Base-by-base conservation (phyloP, 2,888 invertebrate species). In the Heliconius ethilla region DNA sequence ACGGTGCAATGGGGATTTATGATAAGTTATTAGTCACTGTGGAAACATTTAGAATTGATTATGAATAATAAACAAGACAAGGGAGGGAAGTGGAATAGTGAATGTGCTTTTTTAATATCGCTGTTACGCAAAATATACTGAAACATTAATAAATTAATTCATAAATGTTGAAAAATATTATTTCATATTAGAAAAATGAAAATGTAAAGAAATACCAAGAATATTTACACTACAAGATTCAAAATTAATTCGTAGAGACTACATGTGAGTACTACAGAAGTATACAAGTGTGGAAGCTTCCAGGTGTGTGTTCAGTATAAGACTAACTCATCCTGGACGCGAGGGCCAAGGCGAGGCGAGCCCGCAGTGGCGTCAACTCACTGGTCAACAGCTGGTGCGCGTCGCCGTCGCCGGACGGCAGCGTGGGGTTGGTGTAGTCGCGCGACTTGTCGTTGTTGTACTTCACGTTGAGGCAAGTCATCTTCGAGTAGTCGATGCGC, bases 401-500 rank as follows among this genome's bases (percentile, higher is more conserved):
- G 82, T 95, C 95, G 37, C 95, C 95, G 84, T 99, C 99, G 75
- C 99, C 99, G 76, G 98, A 98, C 10, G 99, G 99, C 90, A 99
- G 96, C 90, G 97, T 97, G 75, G 99, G 99, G 95, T 99, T 99
- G 86, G 99, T 99, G 96, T 99, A 99, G 95, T 99, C 99, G 81
- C 99, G 96, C 81, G 99, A 99, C 95, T 99, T 99, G 95, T 99
- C 99, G 95, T 99, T 99, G 96, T 99, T 99, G 96, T 99, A 99
- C 93, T 99, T 99, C 85, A 99, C 99, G 95, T 99, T 99, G 87
- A 99, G 96, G 86, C 98, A 98, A 86, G 98, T 97, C 96, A 99
- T 96, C 95, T 99, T 99, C 86, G 99, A 99, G 95, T 99, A 99
- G 95, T 99, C 99, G 92, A 99, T 99, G 92, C 99, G 97, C 88